A percentile compares a stretch with the other conserved stretches of the same genome.
phyloP scores from a whole-genome alignment of 2,113 vertebrate species.

The Oenanthe melanoleuca region DNA sequence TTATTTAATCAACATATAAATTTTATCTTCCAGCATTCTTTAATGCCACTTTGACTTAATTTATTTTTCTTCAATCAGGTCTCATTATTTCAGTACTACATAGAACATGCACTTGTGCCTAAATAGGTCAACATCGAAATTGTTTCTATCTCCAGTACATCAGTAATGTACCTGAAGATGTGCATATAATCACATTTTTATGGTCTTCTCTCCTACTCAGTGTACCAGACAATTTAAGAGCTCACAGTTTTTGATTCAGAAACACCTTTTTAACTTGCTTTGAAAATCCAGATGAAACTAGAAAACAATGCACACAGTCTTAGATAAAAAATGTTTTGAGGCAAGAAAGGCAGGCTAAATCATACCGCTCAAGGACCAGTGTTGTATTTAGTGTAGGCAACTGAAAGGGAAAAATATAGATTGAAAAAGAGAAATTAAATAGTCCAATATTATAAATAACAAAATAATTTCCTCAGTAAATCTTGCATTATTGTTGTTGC shows the following conservation, averaged over 20 bases:
- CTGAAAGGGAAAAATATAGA: neutral
- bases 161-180: neutral
- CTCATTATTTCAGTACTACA: neutral
- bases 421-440: neutral
- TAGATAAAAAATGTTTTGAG: neutral
- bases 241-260: neutral
- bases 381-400: neutral
- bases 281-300: neutral
- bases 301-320: neutral
- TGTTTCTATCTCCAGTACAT: neutral
- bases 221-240: neutral
- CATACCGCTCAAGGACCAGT: neutral
- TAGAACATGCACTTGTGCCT: neutral
- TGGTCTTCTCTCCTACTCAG: neutral
- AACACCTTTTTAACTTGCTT: neutral
- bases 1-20: slow-evolving; percentile 39
- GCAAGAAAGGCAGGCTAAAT: neutral
- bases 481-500: neutral
- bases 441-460: neutral
- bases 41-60: neutral
- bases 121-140: neutral
- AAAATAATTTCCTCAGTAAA: neutral
- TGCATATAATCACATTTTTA: neutral
- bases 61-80: neutral
- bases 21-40: neutral